Evolutionary conservation across 2,797 vertebrate species (phyloP).

Genomic region (Eleutherodactylus coqui): DNA sequence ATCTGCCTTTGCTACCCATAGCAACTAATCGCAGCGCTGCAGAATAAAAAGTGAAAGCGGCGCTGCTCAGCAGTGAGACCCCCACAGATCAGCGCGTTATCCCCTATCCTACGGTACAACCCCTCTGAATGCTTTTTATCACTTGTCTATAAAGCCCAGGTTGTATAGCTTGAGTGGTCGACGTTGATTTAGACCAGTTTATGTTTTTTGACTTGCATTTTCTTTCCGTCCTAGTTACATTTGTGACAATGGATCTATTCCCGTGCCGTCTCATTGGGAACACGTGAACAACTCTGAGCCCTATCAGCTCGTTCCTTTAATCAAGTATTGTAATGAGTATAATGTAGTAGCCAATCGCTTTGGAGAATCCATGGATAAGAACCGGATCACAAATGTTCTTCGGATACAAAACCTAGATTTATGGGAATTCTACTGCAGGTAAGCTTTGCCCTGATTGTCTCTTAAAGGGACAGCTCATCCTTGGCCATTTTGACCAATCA

Average conservation of each 20-base stretch:
- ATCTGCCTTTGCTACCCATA: no score
- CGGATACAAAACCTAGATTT: constrained; percentile 96
- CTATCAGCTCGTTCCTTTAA: constrained; percentile 91
- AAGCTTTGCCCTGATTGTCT: constrained; percentile 42
- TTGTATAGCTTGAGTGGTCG: no score
- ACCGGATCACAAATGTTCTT: constrained; percentile 90
- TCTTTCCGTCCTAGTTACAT: constrained; percentile 84
- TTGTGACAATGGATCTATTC: constrained; percentile 94
- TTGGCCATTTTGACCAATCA: background rate
- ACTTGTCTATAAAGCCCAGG: background rate
- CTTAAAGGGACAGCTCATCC: background rate
- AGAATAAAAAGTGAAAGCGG: no score
- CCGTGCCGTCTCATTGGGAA: constrained; percentile 95
- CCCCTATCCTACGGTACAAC: no score
- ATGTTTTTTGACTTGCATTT: background rate
- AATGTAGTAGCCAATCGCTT: constrained; percentile 91
- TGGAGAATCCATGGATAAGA: constrained; percentile 90
- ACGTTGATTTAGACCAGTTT: no score
- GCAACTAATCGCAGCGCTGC: no score
- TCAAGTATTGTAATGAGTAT: constrained; percentile 91
- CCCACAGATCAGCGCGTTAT: no score
- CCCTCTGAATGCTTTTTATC: no score
- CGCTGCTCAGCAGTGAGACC: no score
- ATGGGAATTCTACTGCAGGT: constrained; percentile 99
- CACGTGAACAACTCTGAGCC: constrained; percentile 90